Conservation (phyloP, 2,113 vertebrate species). For the Heterotilapia buettikoferi region DNA sequence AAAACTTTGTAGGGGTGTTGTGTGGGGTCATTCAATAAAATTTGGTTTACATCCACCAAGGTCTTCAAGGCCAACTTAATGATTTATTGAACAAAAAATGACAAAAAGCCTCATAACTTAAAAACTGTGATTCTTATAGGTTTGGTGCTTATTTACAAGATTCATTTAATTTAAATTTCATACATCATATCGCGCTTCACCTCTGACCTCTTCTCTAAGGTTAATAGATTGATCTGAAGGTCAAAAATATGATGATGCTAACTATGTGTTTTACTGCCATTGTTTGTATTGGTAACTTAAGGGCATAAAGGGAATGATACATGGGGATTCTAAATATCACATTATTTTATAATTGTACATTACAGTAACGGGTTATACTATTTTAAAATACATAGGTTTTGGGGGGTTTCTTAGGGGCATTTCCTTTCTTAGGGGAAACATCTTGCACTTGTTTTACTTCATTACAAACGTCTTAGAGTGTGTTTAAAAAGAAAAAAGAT, state of each 20-base stretch:
- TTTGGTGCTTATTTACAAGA: neutral
- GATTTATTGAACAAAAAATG: neutral
- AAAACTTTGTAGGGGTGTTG: neutral
- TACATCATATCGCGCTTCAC: neutral
- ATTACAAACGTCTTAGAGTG: neutral
- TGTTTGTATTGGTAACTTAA: neutral
- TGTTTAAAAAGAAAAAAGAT: neutral
- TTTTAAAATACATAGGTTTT: neutral
- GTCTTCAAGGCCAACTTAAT: neutral
- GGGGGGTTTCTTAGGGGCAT: neutral
- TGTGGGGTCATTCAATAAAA: neutral
- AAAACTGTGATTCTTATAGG: neutral
- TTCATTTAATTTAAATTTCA: neutral
- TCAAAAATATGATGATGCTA: neutral
- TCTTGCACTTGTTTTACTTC: neutral
- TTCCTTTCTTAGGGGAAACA: neutral
- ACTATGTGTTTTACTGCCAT: neutral
- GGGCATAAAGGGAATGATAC: neutral
- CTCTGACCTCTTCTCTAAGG: neutral
- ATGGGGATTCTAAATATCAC: neutral
- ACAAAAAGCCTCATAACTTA: neutral
- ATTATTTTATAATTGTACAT: neutral
- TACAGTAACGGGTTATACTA: neutral
- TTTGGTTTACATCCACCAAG: neutral
- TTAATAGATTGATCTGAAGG: neutral